These are phyloP conservation scores for Escarpia spicata DNA, from an alignment of 2,888 invertebrate genomes.

Conservation along the genomic window DNA sequence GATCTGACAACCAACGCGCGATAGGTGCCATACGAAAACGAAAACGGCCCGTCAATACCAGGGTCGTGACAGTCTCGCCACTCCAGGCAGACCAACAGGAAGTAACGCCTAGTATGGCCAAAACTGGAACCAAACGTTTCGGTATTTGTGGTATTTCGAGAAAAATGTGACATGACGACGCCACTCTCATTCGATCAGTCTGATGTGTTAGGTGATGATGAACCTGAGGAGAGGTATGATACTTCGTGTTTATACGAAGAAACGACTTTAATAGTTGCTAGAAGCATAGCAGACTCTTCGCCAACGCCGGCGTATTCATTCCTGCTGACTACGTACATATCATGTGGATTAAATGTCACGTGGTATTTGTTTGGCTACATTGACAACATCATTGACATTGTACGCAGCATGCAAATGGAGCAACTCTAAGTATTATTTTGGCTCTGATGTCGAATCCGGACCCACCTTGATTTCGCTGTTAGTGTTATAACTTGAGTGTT, in stretches of 20 bases:
- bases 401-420: too few species aligned
- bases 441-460: too few species aligned
- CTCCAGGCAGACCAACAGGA: background rate
- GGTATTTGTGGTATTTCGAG: slow-evolving; percentile 12
- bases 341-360: too few species aligned
- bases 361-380: too few species aligned
- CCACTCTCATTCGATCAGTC: background rate
- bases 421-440: too few species aligned
- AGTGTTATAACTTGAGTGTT: too few species aligned
- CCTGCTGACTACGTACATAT: too few species aligned
- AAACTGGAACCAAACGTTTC: background rate
- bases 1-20: background rate
- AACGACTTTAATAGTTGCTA: background rate
- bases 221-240: background rate
- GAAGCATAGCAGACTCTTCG: background rate
- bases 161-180: background rate
- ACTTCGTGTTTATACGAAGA: background rate
- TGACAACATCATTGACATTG: too few species aligned
- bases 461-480: too few species aligned
- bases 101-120: background rate
- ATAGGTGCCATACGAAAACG: background rate
- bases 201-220: background rate
- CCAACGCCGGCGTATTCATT: background rate
- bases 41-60: background rate
- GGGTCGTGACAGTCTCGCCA: background rate